Evolutionary conservation across 2,888 invertebrate species (phyloP).

Genomic region (Lamellibrachia columna): DNA sequence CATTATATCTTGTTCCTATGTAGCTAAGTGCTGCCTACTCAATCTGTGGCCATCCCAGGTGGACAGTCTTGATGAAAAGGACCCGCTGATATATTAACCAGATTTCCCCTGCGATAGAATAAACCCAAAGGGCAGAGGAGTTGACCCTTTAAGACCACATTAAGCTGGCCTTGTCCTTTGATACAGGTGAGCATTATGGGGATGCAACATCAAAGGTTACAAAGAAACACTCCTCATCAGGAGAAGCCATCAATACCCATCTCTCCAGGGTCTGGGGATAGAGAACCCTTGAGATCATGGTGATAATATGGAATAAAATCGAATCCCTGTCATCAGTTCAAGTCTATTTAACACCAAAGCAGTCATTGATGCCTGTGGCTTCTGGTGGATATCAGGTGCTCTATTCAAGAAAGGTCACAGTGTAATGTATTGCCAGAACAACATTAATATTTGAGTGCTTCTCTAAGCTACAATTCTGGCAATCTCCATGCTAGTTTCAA

Average conservation of each 20-base stretch:
- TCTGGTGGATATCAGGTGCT: background rate
- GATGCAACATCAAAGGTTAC: background rate
- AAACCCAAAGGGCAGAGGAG: background rate
- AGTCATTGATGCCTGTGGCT: background rate
- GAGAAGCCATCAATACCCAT: background rate
- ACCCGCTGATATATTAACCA: background rate
- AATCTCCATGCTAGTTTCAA: background rate
- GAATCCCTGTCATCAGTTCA: background rate
- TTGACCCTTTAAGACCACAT: background rate
- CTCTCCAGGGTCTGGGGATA: background rate
- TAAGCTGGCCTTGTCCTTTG: background rate
- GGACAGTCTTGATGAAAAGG: background rate
- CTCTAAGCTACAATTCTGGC: background rate
- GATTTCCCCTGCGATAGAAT: slow-evolving; percentile 2
- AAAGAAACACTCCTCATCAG: background rate
- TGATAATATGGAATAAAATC: background rate
- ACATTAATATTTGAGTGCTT: background rate
- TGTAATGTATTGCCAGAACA: background rate
- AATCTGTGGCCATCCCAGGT: background rate
- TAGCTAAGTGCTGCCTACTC: background rate
- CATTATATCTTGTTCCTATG: no score
- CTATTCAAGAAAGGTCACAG: background rate
- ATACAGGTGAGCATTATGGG: background rate
- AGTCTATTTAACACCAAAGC: background rate
- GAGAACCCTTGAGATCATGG: background rate